Evolutionary conservation across 2,113 vertebrate genomes (phyloP).

Genomic region (Xerus inauris): DNA sequence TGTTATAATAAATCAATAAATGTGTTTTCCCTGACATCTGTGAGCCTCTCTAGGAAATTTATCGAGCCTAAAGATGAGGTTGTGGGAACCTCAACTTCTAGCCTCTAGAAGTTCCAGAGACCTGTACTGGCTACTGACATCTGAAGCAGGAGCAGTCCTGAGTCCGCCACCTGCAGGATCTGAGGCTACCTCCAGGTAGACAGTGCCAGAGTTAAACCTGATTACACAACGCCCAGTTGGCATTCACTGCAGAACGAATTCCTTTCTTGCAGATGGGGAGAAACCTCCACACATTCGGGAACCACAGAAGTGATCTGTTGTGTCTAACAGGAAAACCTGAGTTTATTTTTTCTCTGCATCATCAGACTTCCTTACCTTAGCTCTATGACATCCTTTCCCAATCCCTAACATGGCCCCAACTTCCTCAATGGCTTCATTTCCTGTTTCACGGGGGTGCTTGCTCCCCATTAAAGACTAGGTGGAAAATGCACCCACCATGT

Average conservation of each 20-base stretch:
- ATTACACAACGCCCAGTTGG: neutral
- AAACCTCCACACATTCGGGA: neutral
- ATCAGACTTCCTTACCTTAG: neutral
- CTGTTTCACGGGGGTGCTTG: neutral
- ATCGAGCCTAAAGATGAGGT: neutral
- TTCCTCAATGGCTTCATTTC: neutral
- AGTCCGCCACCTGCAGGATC: neutral
- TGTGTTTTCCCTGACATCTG: neutral
- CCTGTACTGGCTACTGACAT: neutral
- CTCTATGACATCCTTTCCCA: neutral
- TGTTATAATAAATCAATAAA: neutral
- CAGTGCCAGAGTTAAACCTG: neutral
- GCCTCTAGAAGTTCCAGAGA: neutral
- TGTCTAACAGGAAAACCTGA: neutral
- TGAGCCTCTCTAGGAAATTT: neutral
- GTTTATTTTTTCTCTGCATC: neutral
- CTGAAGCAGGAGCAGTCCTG: neutral
- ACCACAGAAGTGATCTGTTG: neutral
- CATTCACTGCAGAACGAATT: neutral
- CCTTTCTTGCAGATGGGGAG: neutral
- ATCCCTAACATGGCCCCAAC: neutral
- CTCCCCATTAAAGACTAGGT: neutral
- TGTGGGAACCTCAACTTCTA: neutral
- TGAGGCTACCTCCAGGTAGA: neutral
- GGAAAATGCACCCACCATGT: neutral